phyloP scores from a whole-genome alignment of 2,113 vertebrate genomes.

The Otolemur garnettii region DNA sequence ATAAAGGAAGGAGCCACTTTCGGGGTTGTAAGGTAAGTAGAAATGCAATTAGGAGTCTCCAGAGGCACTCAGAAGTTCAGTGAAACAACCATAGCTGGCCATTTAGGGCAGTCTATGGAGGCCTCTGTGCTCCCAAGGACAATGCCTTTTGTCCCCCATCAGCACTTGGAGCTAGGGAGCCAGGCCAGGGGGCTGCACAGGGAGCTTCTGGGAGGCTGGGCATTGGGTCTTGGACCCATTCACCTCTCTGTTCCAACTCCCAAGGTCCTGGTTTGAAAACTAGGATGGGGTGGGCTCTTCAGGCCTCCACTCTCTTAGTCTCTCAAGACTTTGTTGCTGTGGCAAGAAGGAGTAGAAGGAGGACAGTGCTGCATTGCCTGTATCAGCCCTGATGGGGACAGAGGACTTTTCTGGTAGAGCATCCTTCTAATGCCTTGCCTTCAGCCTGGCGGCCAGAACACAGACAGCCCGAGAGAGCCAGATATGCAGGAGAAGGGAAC shows the following conservation, averaged over 20 bases:
- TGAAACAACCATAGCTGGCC: neutral
- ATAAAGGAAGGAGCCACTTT: neutral
- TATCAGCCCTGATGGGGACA: neutral
- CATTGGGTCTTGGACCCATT: neutral
- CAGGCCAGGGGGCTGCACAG: neutral
- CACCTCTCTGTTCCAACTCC: neutral
- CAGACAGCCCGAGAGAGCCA: neutral
- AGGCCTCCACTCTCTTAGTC: neutral
- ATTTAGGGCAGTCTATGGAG: neutral
- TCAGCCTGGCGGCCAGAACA: neutral
- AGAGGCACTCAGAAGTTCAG: neutral
- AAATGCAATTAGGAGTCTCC: neutral
- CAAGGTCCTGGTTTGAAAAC: neutral
- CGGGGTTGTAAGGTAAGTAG: neutral
- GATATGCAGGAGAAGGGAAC: neutral
- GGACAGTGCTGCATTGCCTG: fast-evolving
- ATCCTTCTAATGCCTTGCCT: neutral
- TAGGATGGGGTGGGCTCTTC: neutral
- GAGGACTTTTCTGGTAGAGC: neutral
- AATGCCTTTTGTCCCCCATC: neutral
- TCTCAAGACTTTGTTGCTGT: fast-evolving
- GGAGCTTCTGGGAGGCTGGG: neutral
- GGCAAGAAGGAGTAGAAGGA: neutral
- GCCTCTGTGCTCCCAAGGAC: no score
- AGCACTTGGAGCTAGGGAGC: neutral